Conservation (phyloP, 2,888 invertebrate species). For the Dugesia japonica region DNA sequence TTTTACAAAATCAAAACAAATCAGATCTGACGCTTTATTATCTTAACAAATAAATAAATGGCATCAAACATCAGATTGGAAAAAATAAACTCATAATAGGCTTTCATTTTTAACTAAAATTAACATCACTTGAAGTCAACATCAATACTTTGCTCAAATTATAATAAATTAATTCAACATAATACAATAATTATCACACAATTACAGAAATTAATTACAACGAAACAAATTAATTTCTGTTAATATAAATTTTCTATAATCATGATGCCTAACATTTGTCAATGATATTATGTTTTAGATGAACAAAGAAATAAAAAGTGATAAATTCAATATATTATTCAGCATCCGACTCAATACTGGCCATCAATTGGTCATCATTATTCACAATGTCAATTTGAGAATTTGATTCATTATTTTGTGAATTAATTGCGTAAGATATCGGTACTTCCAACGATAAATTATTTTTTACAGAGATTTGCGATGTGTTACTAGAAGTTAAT, state of each 20-base stretch:
- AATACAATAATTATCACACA: not conserved
- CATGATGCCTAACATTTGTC: not conserved
- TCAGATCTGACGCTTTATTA: not conserved
- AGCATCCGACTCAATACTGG: slow-evolving; percentile 10
- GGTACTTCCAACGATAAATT: not conserved
- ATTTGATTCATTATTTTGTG: slow-evolving; percentile 9
- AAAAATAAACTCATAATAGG: too few relatives aligned
- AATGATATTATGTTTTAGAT: not conserved
- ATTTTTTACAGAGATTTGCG: not conserved
- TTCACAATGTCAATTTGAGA: not conserved
- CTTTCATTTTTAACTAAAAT: not conserved
- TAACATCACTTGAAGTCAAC: not conserved
- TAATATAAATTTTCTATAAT: not conserved
- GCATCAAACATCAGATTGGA: not conserved
- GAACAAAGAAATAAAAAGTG: not conserved
- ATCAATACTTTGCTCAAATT: too few relatives aligned
- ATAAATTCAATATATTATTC: not conserved
- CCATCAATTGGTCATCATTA: slow-evolving; percentile 11
- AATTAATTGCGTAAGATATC: not conserved
- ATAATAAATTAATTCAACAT: too few relatives aligned
- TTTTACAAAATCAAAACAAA: not conserved
- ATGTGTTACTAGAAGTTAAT: not conserved
- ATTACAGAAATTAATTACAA: not conserved
- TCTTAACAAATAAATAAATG: not conserved
- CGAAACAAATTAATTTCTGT: slow-evolving; percentile 5